phyloP scores from a whole-genome alignment of 2,888 invertebrate species.

The Argyra leucocephala region DNA sequence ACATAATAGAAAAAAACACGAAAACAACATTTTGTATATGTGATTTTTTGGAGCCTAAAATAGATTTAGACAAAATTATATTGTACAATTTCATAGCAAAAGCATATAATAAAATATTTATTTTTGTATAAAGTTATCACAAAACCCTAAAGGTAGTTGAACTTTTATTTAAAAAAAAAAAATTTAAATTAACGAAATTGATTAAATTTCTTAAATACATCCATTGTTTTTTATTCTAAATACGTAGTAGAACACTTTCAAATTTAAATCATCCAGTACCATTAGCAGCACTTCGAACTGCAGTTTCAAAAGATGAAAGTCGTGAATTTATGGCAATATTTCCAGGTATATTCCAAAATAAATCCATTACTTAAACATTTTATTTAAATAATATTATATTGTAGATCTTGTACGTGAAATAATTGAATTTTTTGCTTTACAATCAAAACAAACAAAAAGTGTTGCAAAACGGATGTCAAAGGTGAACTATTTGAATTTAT shows the following conservation, averaged over 20 bases:
- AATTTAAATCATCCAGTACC: conserved; percentile 40
- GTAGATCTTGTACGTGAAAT: conserved; percentile 70
- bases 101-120: too few relatives aligned
- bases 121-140: too few relatives aligned
- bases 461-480: conserved; percentile 72
- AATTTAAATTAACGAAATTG: too few relatives aligned
- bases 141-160: too few relatives aligned
- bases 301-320: conserved; percentile 68
- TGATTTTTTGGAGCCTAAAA: too few relatives aligned
- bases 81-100: too few relatives aligned
- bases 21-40: too few relatives aligned
- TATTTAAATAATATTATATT: conserved; percentile 11
- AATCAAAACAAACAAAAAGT: conserved; percentile 61
- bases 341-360: conserved; percentile 45
- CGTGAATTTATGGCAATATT: conserved; percentile 81
- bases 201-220: too few relatives aligned
- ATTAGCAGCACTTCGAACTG: conserved; percentile 50
- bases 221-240: neutral
- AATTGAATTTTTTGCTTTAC: conserved; percentile 48
- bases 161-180: too few relatives aligned
- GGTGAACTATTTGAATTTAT: conserved; percentile 43
- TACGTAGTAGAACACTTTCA: conserved; percentile 36
- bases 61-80: too few relatives aligned
- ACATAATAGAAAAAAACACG: too few relatives aligned
- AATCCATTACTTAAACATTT: neutral